Base-by-base conservation (phyloP, 2,888 invertebrate genomes). In the Ceratothoa steindachneri region DNA sequence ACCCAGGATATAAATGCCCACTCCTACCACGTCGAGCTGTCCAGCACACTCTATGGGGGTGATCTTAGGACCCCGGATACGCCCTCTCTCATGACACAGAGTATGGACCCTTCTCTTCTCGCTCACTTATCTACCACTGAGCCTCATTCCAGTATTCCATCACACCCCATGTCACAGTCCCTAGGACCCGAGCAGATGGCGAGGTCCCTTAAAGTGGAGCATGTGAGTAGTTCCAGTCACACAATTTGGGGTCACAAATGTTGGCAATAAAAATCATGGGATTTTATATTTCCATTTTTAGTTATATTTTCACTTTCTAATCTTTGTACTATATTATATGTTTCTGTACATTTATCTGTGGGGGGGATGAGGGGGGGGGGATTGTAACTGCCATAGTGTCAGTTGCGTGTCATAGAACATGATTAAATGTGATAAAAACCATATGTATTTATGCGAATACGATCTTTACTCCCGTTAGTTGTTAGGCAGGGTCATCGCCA, bases 41-140 rank as follows among this genome's bases (percentile, higher is more conserved):
- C 76, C 24, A 73, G 67, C 68, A 74, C 80, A 12, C 69, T 78
- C n/a, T 80, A 80, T 55, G 80, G 80, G 30, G 77, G 77, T 9
- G 77, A 77, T n/a, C 73, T 80, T 24, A 77, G 77, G 60, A 80
- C 77, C 24, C 74, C 75, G 15, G 75, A 76, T 30, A 72, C 80
- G 7, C 74, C 77, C 5, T 68, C 73, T 29, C 76, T 80, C 52
- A 81, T 81, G 81, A 77, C 77, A 3, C 80, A 80, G 69, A 80
- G 80, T 65, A 74, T 80, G 76, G 81, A 81, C 66, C 81, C 81
- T 3, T 69, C 78, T 24, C 73, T 75, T 60, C 67, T 78, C 19
- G 67, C 75, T 15, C 73, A 79, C 28, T 30, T 73, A 52, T 60
- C 78, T 22, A 51, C 55, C 15, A 12, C 72, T 3, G 66, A 64